Percentiles rank a stretch among this genome's conserved stretches.
Evolutionary conservation across 2,888 invertebrate genomes (phyloP).

Genomic region (Ichneumoninae sp.): DNA sequence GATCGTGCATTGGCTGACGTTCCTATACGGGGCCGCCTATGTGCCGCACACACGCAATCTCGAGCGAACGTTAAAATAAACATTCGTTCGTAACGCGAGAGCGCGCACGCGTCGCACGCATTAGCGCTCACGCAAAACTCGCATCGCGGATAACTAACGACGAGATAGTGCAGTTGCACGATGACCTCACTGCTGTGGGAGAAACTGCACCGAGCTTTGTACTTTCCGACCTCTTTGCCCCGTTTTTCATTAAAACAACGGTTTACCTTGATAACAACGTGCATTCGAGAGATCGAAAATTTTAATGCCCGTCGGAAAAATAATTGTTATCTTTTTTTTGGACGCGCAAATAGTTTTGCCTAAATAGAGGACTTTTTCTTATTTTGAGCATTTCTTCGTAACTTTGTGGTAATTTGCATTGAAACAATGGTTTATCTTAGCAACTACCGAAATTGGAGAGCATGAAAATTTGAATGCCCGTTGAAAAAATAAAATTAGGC

Average conservation of each 20-base stretch:
- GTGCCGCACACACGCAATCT: constrained; percentile 8
- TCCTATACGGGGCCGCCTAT: background rate
- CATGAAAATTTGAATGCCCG: no score
- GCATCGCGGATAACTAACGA: background rate
- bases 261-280: no score
- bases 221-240: background rate
- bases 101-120: constrained; percentile 2
- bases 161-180: background rate
- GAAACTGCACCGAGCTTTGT: background rate
- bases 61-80: constrained; percentile 10
- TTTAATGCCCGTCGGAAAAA: no score
- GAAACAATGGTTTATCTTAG: no score
- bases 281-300: no score
- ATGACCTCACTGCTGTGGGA: background rate
- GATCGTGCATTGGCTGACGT: background rate
- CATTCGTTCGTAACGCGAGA: constrained; percentile 14
- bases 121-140: constrained; percentile 6
- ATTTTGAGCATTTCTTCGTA: no score
- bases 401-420: no score
- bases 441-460: no score
- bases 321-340: no score
- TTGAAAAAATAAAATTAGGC: no score
- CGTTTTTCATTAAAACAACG: background rate
- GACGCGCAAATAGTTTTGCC: no score
- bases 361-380: no score